A percentile compares a stretch with the other conserved stretches of the same genome.
These are phyloP conservation scores for Epirrhoe alternata DNA, from an alignment of 2,888 invertebrate genomes.

Conservation along the genomic window DNA sequence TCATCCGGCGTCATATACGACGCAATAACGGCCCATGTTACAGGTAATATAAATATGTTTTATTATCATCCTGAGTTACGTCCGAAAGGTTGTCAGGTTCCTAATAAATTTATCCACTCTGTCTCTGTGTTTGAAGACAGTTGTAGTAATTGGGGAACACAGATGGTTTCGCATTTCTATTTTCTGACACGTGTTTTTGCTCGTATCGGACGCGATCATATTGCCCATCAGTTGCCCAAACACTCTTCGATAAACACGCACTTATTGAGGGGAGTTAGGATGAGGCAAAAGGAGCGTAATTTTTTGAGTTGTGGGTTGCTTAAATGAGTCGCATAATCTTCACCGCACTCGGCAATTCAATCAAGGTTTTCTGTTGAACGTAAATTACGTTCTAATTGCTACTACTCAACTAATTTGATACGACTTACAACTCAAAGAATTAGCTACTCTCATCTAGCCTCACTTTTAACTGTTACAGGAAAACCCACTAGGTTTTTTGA, in stretches of 20 bases:
- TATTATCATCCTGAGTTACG: slow-evolving; percentile 31
- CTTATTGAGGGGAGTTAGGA: background rate
- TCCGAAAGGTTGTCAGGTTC: slow-evolving; percentile 29
- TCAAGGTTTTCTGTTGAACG: too few species aligned
- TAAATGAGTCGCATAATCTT: too few species aligned
- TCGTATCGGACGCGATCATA: slow-evolving; percentile 7
- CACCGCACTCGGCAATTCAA: too few species aligned
- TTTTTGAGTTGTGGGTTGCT: too few species aligned
- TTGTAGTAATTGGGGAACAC: slow-evolving; percentile 30
- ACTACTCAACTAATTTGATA: too few species aligned
- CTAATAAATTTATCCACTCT: slow-evolving; percentile 30
- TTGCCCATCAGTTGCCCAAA: slow-evolving; percentile 16
- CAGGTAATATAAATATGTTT: slow-evolving; percentile 32
- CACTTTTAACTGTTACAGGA: background rate
- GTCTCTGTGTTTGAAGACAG: slow-evolving; percentile 22
- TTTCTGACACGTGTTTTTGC: slow-evolving; percentile 24
- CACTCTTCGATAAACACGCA: slow-evolving; percentile 16
- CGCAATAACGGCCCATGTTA: slow-evolving; percentile 29
- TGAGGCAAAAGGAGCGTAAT: too few species aligned
- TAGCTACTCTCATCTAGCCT: too few species aligned
- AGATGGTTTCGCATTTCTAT: slow-evolving; percentile 29
- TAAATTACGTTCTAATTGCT: too few species aligned
- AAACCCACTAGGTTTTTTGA: background rate
- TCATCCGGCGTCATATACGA: slow-evolving; percentile 16
- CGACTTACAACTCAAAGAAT: too few species aligned